phyloP scores from a whole-genome alignment of 1,140 invertebrate species.

The Gerris buenoi region DNA sequence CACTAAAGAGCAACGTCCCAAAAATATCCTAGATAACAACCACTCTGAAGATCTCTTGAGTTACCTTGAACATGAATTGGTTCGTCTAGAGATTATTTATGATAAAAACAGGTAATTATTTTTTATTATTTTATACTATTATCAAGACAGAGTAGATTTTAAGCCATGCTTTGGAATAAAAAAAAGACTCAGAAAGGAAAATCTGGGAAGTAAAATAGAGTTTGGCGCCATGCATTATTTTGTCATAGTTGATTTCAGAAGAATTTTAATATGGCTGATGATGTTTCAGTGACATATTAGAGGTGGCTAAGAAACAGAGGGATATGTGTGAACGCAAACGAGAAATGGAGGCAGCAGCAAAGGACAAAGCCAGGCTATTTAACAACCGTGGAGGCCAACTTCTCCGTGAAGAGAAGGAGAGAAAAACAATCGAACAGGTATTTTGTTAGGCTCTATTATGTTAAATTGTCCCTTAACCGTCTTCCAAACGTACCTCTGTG shows the following conservation, averaged over 20 bases:
- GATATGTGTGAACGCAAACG: conserved; percentile 49
- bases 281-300: conserved; percentile 37
- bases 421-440: conserved; percentile 52
- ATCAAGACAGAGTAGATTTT: no score
- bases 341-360: conserved; percentile 50
- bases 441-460: background rate
- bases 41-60: conserved; percentile 59
- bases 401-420: conserved; percentile 64
- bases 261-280: background rate
- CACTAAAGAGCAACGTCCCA: conserved; percentile 39
- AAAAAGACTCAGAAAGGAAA: no score
- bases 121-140: no score
- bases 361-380: conserved; percentile 54
- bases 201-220: no score
- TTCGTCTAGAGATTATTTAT: conserved; percentile 48
- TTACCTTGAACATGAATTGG: conserved; percentile 55
- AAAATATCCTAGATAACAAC: conserved; percentile 44
- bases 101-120: conserved; percentile 27
- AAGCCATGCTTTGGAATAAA: no score
- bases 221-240: no score
- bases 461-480: background rate
- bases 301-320: conserved; percentile 43
- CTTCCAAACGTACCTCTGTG: background rate
- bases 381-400: conserved; percentile 71
- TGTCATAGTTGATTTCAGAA: no score